phyloP scores from a whole-genome alignment of 2,888 invertebrate genomes.

The Drosophila vallismaia region DNA sequence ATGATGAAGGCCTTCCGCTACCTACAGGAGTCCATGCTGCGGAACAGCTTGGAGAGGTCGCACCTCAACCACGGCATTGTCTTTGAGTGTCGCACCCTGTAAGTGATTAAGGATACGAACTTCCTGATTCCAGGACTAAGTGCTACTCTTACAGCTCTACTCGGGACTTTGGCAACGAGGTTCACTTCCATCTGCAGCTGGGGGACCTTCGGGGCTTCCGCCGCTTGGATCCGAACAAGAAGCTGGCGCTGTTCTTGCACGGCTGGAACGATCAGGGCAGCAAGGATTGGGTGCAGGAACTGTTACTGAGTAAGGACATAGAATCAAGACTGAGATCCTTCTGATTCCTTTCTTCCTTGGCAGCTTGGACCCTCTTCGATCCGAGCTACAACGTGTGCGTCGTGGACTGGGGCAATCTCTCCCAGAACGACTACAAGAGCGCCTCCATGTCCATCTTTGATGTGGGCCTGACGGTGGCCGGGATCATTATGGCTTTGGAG shows the following conservation, averaged over 20 bases:
- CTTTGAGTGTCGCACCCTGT: slow-evolving; percentile 80
- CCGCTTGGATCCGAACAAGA: slow-evolving; percentile 67
- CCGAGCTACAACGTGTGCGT: slow-evolving; percentile 80
- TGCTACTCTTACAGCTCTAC: slow-evolving; percentile 58
- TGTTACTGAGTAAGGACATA: slow-evolving; percentile 72
- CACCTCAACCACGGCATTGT: slow-evolving; percentile 78
- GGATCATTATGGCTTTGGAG: slow-evolving; percentile 80
- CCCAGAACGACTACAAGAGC: slow-evolving; percentile 80
- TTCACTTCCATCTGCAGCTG: slow-evolving; percentile 75
- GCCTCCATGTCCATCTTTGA: slow-evolving; percentile 82
- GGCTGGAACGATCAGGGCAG: slow-evolving; percentile 83
- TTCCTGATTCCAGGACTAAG: not conserved
- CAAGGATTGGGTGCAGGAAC: slow-evolving; percentile 81
- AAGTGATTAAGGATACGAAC: slow-evolving; percentile 43
- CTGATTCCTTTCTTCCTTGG: not conserved
- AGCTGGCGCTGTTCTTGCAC: slow-evolving; percentile 81
- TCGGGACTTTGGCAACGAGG: slow-evolving; percentile 59
- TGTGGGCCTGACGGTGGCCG: slow-evolving; percentile 82
- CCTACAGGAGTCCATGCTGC: slow-evolving; percentile 78
- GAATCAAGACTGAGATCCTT: not conserved
- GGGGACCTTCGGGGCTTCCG: slow-evolving; percentile 79
- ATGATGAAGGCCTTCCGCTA: slow-evolving; percentile 69
- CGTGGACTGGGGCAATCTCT: slow-evolving; percentile 82
- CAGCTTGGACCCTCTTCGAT: slow-evolving; percentile 81
- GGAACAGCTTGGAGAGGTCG: slow-evolving; percentile 73